Conservation (phyloP, 2,113 vertebrate species). For the Delphinapterus leucas region DNA sequence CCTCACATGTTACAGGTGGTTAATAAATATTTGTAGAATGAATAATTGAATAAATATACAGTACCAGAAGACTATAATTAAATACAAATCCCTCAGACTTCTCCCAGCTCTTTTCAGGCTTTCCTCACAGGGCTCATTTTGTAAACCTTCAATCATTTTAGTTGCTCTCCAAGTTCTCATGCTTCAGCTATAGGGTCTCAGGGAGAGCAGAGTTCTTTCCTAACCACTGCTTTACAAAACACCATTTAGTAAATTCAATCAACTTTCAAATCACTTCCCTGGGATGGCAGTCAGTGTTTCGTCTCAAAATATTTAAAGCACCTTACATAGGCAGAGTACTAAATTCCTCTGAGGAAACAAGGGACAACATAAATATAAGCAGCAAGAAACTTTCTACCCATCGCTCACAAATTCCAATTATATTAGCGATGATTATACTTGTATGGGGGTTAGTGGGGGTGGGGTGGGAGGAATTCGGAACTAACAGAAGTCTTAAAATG, state of each 20-base stretch:
- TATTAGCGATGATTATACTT: neutral
- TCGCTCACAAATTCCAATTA: neutral
- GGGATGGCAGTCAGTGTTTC: neutral
- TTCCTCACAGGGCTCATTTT: conserved; percentile 3
- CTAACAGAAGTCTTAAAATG: neutral
- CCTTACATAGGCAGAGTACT: neutral
- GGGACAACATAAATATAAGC: neutral
- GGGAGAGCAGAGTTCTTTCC: conserved; percentile 18
- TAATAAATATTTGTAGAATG: conserved; percentile 30
- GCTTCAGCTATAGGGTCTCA: conserved; percentile 7
- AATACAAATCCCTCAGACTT: neutral
- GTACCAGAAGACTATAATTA: conserved; percentile 2
- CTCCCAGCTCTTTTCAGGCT: neutral
- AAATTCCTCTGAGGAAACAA: conserved; percentile 13
- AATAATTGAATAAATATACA: neutral
- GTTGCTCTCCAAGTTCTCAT: conserved; percentile 38
- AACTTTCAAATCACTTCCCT: neutral
- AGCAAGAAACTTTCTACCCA: neutral
- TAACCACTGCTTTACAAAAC: conserved; percentile 13
- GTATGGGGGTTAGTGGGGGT: too few species aligned
- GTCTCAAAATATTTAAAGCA: conserved; percentile 29
- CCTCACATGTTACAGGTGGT: neutral
- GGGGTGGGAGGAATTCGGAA: neutral
- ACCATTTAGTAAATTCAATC: neutral
- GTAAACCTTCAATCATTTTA: conserved; percentile 40